These are phyloP conservation scores for Malurus melanocephalus DNA, from an alignment of 2,113 vertebrate species.

Conservation along the genomic window DNA sequence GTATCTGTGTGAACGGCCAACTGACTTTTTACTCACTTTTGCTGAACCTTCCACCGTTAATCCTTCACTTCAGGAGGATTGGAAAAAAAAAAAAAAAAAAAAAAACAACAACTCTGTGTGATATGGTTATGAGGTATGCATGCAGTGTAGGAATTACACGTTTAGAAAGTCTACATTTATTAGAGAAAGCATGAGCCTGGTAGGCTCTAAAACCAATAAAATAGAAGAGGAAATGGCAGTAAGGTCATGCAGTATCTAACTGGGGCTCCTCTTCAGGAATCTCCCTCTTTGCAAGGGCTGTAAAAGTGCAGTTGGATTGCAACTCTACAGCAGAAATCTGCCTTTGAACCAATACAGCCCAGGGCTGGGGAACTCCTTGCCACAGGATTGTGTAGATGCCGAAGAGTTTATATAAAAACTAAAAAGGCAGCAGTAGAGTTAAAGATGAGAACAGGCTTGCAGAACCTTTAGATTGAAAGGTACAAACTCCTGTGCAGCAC, in stretches of 20 bases:
- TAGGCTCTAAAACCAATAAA: background rate
- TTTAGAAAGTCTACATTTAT: background rate
- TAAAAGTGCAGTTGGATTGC: background rate
- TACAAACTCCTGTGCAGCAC: background rate
- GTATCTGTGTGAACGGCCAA: background rate
- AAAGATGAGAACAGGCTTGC: background rate
- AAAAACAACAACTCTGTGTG: background rate
- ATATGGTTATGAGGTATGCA: background rate
- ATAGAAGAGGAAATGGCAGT: background rate
- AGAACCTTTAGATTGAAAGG: background rate
- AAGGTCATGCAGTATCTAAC: background rate
- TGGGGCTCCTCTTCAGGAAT: background rate
- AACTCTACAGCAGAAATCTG: fast-evolving
- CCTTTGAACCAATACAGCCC: background rate
- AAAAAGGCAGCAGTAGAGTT: background rate
- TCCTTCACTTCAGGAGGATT: background rate
- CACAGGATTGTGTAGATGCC: background rate
- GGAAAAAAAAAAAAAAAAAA: fast-evolving
- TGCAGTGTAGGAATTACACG: background rate
- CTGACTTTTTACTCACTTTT: background rate
- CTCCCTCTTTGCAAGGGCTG: background rate
- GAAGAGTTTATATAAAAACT: background rate
- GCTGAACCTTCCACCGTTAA: background rate
- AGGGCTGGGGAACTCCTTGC: background rate
- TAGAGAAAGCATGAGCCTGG: background rate